Evolutionary conservation across 2,888 invertebrate species (phyloP).

Genomic region (Tetramorium bicarinatum): DNA sequence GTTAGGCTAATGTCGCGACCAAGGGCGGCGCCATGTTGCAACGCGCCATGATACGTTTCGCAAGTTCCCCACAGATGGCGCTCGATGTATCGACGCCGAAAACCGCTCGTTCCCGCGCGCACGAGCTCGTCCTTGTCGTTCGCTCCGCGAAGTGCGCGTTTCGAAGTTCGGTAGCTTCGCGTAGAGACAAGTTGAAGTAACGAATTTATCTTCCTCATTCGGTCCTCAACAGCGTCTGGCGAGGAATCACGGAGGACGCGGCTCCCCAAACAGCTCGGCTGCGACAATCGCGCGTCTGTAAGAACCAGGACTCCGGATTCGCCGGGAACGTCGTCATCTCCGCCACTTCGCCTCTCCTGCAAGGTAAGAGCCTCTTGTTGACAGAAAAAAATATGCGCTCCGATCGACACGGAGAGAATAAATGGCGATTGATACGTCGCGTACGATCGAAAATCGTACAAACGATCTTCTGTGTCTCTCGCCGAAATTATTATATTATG

Average conservation of each 20-base stretch:
- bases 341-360: neutral
- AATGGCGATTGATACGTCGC: neutral
- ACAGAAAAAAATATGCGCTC: neutral
- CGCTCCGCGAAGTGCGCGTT: neutral
- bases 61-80: neutral
- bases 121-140: neutral
- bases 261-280: neutral
- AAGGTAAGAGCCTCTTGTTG: neutral
- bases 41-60: neutral
- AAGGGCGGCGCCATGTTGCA: slow-evolving; percentile 63
- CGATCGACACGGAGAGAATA: neutral
- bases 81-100: neutral
- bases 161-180: neutral
- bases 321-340: neutral
- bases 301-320: neutral
- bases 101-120: neutral
- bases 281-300: neutral
- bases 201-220: neutral
- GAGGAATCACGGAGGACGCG: neutral
- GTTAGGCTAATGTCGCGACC: slow-evolving; percentile 30
- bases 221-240: neutral
- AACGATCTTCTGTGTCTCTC: neutral
- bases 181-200: neutral
- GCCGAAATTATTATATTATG: neutral
- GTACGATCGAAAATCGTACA: neutral